Evolutionary conservation across 1,140 invertebrate genomes (phyloP).

Genomic region (Cydia strobilella): DNA sequence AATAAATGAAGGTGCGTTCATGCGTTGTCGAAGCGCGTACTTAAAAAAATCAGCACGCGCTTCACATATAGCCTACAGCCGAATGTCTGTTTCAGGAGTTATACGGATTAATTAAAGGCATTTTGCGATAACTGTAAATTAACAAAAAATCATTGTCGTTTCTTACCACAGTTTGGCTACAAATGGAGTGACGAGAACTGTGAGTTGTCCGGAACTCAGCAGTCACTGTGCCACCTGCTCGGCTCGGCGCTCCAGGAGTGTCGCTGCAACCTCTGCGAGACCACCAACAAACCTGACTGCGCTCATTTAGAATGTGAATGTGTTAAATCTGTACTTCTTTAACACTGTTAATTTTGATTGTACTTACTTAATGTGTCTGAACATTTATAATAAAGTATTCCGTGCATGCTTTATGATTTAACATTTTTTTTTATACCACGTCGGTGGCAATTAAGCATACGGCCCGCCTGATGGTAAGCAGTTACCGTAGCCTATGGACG

Average conservation of each 20-base stretch:
- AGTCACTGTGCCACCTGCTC: constrained; percentile 50
- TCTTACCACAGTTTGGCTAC: constrained; percentile 50
- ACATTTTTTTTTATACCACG: too few species aligned
- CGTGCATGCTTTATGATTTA: too few species aligned
- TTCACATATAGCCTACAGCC: too few species aligned
- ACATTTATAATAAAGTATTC: neutral
- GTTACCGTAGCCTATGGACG: too few species aligned
- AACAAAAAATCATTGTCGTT: neutral
- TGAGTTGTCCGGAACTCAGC: constrained; percentile 35
- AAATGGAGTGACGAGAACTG: constrained; percentile 37
- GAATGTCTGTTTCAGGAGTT: too few species aligned
- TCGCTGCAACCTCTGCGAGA: constrained; percentile 53
- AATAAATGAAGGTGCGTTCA: too few species aligned
- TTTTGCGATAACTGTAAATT: too few species aligned
- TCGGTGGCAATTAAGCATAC: too few species aligned
- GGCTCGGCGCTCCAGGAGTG: constrained; percentile 54
- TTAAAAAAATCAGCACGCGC: too few species aligned
- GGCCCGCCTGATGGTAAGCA: too few species aligned
- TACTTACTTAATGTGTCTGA: neutral
- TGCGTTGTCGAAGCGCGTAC: too few species aligned
- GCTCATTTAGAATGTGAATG: constrained; percentile 8
- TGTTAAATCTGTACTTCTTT: constrained; percentile 35
- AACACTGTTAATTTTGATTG: constrained; percentile 2
- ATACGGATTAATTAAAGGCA: too few species aligned
- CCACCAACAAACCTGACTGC: constrained; percentile 34